Base-by-base conservation (phyloP, 2,797 vertebrate species). In the Emydoidea blandingii region DNA sequence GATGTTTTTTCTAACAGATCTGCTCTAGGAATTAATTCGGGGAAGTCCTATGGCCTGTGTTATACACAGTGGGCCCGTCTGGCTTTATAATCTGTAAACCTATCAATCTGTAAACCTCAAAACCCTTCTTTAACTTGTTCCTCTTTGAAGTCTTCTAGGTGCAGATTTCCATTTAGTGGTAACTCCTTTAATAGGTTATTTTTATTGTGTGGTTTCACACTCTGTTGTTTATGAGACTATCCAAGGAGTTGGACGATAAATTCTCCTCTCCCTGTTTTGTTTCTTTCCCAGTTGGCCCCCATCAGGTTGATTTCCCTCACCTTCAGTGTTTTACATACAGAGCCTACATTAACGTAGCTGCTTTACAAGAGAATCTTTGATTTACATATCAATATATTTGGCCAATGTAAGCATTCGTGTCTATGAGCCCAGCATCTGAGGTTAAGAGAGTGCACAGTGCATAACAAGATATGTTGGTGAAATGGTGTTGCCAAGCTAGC, bases 371-470 rank as follows among this genome's bases (percentile, higher is more conserved):
- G 78, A 79, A 27, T n/a, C 85, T 15, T 18, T 1, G 27, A 34
- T 76, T 29, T 19, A 29, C 79, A 31, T 37, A 15, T 0, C 21
- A 1, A 15, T 65, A 14, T 52, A 41, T 23, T 29, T 72, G 5
- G 54, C 59, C 12, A 1, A 52, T 5, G 3, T 37, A 25, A 23
- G 68, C 37, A 12, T 41, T 37, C 10, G 10, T 23, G n/a, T 37
- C 65, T 37, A 37, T 37, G 65, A 68, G 19, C n/a, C 34, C 79
- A 23, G 80, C 3, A 0, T 44, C 65, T 6, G 7, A 12, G n/a
- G 50, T n/a, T 0, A 4, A 1, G 37, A 52, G 83, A 0, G 6
- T 10, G 59, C 50, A 0, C 37, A 29, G n/a, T 23, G 19, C 65
- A 34, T 23, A 50, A 50, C 44, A 7, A 21, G 8, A n/a, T 47